Evolutionary conservation across 2,113 vertebrate species (phyloP).

Genomic region (Callorhinus ursinus): DNA sequence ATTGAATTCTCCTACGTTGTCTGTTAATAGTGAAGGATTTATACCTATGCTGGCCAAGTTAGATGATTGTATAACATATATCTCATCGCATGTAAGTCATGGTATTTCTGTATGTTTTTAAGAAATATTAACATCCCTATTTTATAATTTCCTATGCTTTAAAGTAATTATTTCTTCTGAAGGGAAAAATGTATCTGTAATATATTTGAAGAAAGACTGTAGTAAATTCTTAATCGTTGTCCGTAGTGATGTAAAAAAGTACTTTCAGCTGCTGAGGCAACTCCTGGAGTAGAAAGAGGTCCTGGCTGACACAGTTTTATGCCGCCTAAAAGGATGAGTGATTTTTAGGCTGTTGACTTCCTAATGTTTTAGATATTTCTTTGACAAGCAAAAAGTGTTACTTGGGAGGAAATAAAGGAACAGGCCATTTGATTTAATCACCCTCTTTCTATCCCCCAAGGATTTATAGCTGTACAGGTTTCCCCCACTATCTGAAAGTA

Average conservation of each 20-base stretch:
- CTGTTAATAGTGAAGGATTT: constrained; percentile 98
- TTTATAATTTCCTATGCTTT: not conserved
- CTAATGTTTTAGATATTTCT: not conserved
- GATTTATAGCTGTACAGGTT: not conserved
- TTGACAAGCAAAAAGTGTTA: constrained; percentile 5
- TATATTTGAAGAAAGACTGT: not conserved
- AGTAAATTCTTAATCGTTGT: not conserved
- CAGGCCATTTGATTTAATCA: not conserved
- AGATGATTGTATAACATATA: constrained; percentile 97
- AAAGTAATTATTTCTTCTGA: constrained; percentile 20
- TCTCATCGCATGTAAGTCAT: constrained; percentile 95
- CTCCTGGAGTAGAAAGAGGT: not conserved
- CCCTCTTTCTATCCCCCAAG: not conserved
- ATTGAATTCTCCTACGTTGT: constrained; percentile 95
- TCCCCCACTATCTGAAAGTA: not conserved
- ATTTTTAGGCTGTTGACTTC: constrained; percentile 1
- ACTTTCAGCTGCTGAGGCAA: not conserved
- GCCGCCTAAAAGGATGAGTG: not conserved
- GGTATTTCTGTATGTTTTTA: constrained; percentile 53
- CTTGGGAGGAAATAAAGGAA: not conserved
- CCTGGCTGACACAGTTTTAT: not conserved
- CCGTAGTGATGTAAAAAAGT: not conserved
- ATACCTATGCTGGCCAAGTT: constrained; percentile 97
- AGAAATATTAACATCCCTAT: constrained; percentile 31
- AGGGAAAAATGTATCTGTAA: not conserved